A percentile compares a stretch with the other conserved stretches of the same genome.
Conservation (phyloP, 2,888 invertebrate species). For the Dromius quadrimaculatus region DNA sequence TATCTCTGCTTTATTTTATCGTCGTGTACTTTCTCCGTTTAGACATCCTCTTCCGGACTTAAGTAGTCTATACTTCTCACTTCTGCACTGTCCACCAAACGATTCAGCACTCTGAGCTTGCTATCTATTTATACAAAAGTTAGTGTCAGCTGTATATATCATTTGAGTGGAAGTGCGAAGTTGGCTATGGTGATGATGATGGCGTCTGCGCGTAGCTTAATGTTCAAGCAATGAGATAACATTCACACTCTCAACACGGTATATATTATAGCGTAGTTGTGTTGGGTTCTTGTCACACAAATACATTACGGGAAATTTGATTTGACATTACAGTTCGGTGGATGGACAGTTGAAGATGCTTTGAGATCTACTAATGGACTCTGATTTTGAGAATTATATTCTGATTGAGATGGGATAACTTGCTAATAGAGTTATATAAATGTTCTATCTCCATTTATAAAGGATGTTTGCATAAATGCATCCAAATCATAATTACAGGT, state of each 20-base stretch:
- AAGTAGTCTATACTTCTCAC: neutral
- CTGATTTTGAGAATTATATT: too few species aligned
- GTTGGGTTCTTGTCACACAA: neutral
- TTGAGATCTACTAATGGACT: too few species aligned
- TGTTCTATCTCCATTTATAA: too few species aligned
- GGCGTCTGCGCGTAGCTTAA: slow-evolving; percentile 20
- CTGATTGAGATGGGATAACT: too few species aligned
- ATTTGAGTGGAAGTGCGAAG: slow-evolving; percentile 39
- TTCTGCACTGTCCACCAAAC: neutral
- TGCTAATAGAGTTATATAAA: too few species aligned
- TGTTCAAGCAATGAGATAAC: slow-evolving; percentile 23
- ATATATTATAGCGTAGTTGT: neutral
- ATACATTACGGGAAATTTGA: neutral
- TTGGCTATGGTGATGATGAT: slow-evolving; percentile 25
- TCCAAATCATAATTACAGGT: too few species aligned
- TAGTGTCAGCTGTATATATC: slow-evolving; percentile 45
- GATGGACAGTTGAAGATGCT: neutral
- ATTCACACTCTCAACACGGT: slow-evolving; percentile 8
- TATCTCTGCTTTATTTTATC: too few species aligned
- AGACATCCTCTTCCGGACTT: neutral
- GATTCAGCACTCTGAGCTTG: slow-evolving; percentile 17
- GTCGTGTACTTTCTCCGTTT: neutral
- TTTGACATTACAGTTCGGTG: neutral
- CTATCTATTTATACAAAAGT: slow-evolving; percentile 48
- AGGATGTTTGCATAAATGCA: too few species aligned